phyloP scores from a whole-genome alignment of 2,797 vertebrate species.

The Diceros bicornis region DNA sequence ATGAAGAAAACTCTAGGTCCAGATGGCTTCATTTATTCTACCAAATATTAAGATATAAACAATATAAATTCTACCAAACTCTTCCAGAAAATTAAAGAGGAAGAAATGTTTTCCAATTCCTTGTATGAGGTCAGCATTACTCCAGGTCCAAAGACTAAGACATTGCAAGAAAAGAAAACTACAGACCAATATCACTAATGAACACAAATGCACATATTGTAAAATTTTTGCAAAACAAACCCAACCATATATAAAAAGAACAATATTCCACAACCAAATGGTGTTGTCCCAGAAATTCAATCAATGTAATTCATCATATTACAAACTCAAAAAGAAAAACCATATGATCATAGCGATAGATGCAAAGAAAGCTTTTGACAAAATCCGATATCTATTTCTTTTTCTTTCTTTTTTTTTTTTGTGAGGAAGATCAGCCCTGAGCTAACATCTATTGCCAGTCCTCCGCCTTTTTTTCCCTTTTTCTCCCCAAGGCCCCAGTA shows the following conservation, averaged over 20 bases:
- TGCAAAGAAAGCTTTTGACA: background rate
- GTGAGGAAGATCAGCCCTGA: too few relatives aligned
- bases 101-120: background rate
- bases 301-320: background rate
- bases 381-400: background rate
- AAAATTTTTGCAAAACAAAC: background rate
- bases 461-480: too few relatives aligned
- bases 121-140: background rate
- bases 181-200: background rate
- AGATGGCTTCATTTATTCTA: background rate
- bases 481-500: too few relatives aligned
- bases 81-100: background rate
- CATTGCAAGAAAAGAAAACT: background rate
- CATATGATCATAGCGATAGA: background rate
- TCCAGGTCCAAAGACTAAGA: background rate
- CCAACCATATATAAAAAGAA: background rate
- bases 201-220: background rate
- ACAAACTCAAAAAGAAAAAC: background rate
- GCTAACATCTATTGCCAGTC: too few relatives aligned
- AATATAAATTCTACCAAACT: background rate
- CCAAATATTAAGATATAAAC: background rate
- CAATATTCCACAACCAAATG: background rate
- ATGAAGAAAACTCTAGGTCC: background rate
- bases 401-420: too few relatives aligned
- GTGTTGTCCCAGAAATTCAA: background rate